Base-by-base conservation (phyloP, 23 tunicate species). In the Styela plicata region DNA sequence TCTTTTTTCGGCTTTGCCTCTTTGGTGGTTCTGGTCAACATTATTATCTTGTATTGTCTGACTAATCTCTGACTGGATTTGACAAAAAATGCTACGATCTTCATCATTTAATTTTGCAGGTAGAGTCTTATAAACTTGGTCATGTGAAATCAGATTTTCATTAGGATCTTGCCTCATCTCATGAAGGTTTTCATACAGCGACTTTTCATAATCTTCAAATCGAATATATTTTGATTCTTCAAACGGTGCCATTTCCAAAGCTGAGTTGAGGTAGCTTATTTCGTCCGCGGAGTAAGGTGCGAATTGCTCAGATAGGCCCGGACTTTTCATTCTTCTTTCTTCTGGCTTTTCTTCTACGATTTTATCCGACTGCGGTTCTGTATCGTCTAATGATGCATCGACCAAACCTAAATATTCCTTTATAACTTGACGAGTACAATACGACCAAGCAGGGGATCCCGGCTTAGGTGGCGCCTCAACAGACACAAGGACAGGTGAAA, bases 371-470 rank as follows among this genome's bases (percentile, higher is more conserved):
- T 74, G 20, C 57, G 53, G 22, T 21, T 23, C 33, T 5, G n/a
- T 24, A 23, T 76, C 81, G 52, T 76, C 81, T 27, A 24, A 7
- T 29, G 64, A 52, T 13, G 53, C 24, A 21, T 76, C 81, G 17
- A 7, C 27, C 63, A 76, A 29, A 21, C 66, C 81, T 22, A 76
- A 57, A 29, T 53, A 44, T 7, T 52, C 29, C 32, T 29, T 25
- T 25, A 76, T 76, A 20, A 76, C 66, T 1, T 76, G 63, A 33
- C 81, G 52, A 24, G 64, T 44, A 76, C 81, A 76, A 24, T 24
- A 23, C 1, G 81, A 76, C 81, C 81, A 76, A 20, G 32, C 81
- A 36, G 81, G 81, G 26, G 81, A 76, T 0, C 33, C 64, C 22
- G 81, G 32, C 7, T 21, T 5, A 5, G 57, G 57, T 13, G 7